A percentile compares a stretch with the other conserved stretches of the same genome.
phyloP scores from a whole-genome alignment of 2,797 vertebrate species.

The Phataginus tricuspis region DNA sequence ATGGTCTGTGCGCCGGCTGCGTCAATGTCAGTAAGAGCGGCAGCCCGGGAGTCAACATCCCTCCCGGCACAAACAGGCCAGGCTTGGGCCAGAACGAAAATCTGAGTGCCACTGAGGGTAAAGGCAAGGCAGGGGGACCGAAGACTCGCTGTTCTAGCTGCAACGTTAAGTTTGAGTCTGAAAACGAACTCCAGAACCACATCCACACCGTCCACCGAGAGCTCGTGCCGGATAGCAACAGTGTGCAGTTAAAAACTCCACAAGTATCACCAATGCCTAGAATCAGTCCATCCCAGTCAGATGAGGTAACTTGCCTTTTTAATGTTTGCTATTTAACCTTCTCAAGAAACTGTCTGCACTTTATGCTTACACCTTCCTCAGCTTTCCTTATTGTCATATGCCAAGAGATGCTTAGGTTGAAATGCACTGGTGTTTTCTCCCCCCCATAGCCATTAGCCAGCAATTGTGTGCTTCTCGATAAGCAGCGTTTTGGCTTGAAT shows the following conservation, averaged over 20 bases:
- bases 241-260: slow-evolving; percentile 94
- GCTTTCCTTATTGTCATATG: slow-evolving; percentile 69
- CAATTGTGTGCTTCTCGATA: slow-evolving; percentile 84
- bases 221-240: slow-evolving; percentile 92
- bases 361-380: slow-evolving; percentile 34
- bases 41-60: slow-evolving; percentile 88
- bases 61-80: slow-evolving; percentile 86
- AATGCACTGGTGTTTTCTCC: slow-evolving; percentile 65
- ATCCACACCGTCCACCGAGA: slow-evolving; percentile 96
- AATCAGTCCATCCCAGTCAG: slow-evolving; percentile 97
- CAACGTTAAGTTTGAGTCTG: slow-evolving; percentile 99
- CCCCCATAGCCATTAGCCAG: slow-evolving; percentile 78
- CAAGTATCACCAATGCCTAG: slow-evolving; percentile 98
- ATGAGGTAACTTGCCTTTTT: slow-evolving; percentile 93
- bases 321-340: slow-evolving; percentile 76
- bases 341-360: slow-evolving; percentile 61
- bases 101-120: slow-evolving; percentile 92
- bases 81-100: slow-evolving; percentile 92
- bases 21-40: slow-evolving; percentile 94
- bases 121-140: slow-evolving; percentile 92
- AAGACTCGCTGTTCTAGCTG: slow-evolving; percentile 98
- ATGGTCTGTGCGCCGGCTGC: slow-evolving; percentile 95
- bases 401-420: slow-evolving; percentile 78
- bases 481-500: slow-evolving; percentile 85
- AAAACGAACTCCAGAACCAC: slow-evolving; percentile 97